Evolutionary conservation across 1,140 invertebrate species (phyloP), one percentile per base, ranked within the genome.

Genomic region (Zaprionus nigranus): DNA sequence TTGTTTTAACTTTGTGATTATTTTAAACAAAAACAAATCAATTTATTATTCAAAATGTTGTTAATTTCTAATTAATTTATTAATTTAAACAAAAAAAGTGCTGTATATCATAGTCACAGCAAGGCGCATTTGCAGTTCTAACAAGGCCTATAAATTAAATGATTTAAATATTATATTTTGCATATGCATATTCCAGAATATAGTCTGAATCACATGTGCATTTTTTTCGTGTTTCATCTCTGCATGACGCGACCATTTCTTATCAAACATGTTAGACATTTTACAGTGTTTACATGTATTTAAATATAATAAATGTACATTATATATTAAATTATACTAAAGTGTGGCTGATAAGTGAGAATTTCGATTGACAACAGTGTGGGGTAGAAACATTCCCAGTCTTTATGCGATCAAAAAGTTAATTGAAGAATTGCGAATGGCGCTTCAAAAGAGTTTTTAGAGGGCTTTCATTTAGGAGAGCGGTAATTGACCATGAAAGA

Each of bases 401-500:
- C 17, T 54, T 17, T 56, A 38, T 34, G 20, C 15, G 49, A 68
- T 60, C 26, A 67, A 38, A 38, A 67, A 57, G 7, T 15, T 46
- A 66, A 51, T 43, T 61, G 43, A 71, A 75, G 49, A 46, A 81
- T 2, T 40, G 1, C 2, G 30, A 53, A 63, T 46, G 26, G 40
- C 26, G 34, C 15, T 34, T 66, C 28, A 17, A 79, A 83, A 66
- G 68, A 73, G 67, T 54, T 73, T 22, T 7, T 59, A 58, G 34
- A 49, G 22, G 13, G 58, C 38, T 34, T 62, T 66, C 75, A 49
- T 53, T 46, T 65, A 68, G 58, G 54, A 67, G 63, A 46, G 43
- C 68, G 69, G 58, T 82, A 83, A 87, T 83, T 87, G 80, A 64
- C 60, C 77, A 60, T 87, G 60, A 72, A 61, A 66, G 84, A 87